These are phyloP conservation scores for Phyllotreta striolata DNA, from an alignment of 2,888 invertebrate species.

Conservation along the genomic window DNA sequence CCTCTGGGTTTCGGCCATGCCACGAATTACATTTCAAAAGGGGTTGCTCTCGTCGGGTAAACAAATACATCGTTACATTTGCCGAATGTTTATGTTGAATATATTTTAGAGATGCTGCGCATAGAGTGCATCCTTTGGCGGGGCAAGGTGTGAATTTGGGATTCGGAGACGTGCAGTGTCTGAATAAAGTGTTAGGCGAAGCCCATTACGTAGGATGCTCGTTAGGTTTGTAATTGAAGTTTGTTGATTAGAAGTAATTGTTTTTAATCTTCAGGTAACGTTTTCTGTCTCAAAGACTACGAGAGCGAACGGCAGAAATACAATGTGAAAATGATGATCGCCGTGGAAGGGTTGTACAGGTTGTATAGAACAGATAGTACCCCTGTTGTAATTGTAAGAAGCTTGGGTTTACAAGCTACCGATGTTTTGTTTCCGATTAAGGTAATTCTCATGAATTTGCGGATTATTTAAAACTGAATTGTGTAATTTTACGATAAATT, in stretches of 20 bases:
- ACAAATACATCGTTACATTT: background rate
- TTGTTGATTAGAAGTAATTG: background rate
- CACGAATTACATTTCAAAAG: constrained; percentile 80
- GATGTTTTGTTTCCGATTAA: constrained; percentile 80
- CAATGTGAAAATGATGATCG: constrained; percentile 88
- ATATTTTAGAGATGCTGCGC: constrained; percentile 77
- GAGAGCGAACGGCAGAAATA: constrained; percentile 84
- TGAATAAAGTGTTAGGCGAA: constrained; percentile 76
- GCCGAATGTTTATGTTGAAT: constrained; percentile 4
- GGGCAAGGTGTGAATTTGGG: constrained; percentile 99
- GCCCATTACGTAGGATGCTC: constrained; percentile 77
- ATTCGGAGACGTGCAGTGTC: constrained; percentile 86
- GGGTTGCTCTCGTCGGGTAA: constrained; percentile 89
- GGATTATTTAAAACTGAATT: too few relatives aligned
- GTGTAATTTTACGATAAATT: too few relatives aligned
- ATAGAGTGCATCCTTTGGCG: constrained; percentile 94
- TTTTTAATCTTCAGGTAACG: constrained; percentile 65
- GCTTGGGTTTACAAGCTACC: constrained; percentile 82
- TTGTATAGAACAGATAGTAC: constrained; percentile 78
- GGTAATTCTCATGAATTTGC: constrained; percentile 60
- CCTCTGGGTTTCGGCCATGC: constrained; percentile 93
- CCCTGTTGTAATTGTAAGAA: constrained; percentile 81
- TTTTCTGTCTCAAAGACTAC: constrained; percentile 78
- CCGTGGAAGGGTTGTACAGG: constrained; percentile 85
- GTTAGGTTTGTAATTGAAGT: constrained; percentile 65